Percentiles rank a stretch among this genome's conserved stretches.
Conservation (phyloP, 2,797 vertebrate species). For the Enteromius paludinosus region DNA sequence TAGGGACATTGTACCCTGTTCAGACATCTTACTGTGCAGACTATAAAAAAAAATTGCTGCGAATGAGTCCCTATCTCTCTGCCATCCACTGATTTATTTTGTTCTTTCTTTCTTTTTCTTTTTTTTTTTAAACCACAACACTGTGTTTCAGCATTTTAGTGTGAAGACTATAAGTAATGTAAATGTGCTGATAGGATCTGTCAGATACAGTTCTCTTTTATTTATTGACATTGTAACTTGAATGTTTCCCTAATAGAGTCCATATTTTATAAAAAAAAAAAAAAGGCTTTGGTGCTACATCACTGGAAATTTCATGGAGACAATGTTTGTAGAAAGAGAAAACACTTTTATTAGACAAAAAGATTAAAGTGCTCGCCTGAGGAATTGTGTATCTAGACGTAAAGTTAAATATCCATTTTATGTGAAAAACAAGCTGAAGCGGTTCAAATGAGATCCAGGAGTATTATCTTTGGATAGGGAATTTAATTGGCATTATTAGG, state of each 20-base stretch:
- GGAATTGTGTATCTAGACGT: constrained; percentile 62
- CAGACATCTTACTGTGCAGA: constrained; percentile 59
- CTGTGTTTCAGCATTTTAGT: constrained; percentile 11
- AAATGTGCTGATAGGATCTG: constrained; percentile 35
- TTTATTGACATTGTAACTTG: constrained; percentile 33
- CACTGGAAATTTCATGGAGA: constrained; percentile 51
- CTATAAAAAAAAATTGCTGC: constrained; percentile 64
- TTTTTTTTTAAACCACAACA: not conserved
- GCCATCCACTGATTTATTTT: not conserved
- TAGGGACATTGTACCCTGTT: constrained; percentile 68
- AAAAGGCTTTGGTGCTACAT: constrained; percentile 13
- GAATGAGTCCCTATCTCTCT: constrained; percentile 57
- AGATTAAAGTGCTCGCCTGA: constrained; percentile 63
- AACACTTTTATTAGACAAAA: constrained; percentile 63
- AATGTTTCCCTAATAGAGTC: constrained; percentile 26
- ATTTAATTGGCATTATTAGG: constrained; percentile 69
- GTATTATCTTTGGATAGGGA: constrained; percentile 65
- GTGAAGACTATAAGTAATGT: not conserved
- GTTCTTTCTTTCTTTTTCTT: not conserved
- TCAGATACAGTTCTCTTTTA: constrained; percentile 25
- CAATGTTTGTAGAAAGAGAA: constrained; percentile 60
- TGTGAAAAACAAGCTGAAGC: constrained; percentile 45
- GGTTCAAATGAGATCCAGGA: constrained; percentile 55
- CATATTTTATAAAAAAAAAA: constrained; percentile 9
- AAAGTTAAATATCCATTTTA: constrained; percentile 64